Evolutionary conservation across 2,113 vertebrate species (phyloP), one percentile per base, ranked within the genome.

Genomic region (Bostrychus sinensis): DNA sequence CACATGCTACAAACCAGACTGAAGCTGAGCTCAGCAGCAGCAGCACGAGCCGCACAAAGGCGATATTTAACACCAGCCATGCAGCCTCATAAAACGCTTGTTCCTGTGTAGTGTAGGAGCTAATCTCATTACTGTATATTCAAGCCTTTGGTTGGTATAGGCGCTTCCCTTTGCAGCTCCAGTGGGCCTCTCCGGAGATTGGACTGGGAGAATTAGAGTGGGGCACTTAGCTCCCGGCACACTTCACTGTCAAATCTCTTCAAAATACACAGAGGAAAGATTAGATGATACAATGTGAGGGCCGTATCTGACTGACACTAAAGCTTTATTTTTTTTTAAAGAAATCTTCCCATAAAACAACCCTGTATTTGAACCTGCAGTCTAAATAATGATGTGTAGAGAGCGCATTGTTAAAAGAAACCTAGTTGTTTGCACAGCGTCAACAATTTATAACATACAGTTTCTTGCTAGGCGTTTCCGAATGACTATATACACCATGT

Each of bases 41-140:
- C 26, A 37, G 61, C 42, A 72, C 57, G 9, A 55, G 32, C 13
- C 38, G 69, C 60, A 68, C 41, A 46, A 68, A 56, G 50, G 62
- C 38, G 76, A 80, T 69, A 72, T 80, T 65, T 64, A 80, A 83
- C 66, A 82, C 56, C 70, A 63, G 46, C 60, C 62, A 68, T 43
- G 22, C 70, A 65, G 48, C 22, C 34, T 69, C 57, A 48, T 77
- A 73, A 78, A 78, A 78, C 39, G 82, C 73, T 53, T 77, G 76
- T 53, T 83, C 80, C 71, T 73, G 60, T 79, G 72, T 64, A 67
- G 70, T 85, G 55, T 81, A 85, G 61, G 77, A 77, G 75, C 66
- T 85, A 77, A 89, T 86, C 78, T 80, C 70, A 85, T 87, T 85
- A 78, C 39, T 17, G 66, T 80, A 75, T 75, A 73, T 87, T 74